Base-by-base conservation (phyloP, 2,113 vertebrate genomes). In the Odocoileus hemionus region DNA sequence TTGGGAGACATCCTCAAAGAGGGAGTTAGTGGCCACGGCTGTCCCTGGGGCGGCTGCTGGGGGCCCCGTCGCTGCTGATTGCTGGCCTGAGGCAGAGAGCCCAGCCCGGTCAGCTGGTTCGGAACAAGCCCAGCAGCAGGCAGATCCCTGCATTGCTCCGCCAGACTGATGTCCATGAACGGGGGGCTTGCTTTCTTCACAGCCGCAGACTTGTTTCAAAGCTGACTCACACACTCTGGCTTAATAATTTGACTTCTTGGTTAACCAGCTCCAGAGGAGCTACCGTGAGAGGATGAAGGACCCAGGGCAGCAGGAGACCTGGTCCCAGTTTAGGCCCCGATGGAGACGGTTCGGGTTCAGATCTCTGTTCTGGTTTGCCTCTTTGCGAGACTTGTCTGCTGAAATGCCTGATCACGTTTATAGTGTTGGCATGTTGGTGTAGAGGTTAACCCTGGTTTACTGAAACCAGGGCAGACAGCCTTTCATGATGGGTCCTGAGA, bases 161-260 rank as follows among this genome's bases (percentile, higher is more conserved):
- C 74, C 64, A 19, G 21, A 1, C 45, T 54, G 82, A 80, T 64
- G n/a, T 55, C 3, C 30, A 50, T 43, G 54, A 43, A 78, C 64
- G 23, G 55, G 50, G n/a, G 52, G 12, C 88, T 92, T 70, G 15
- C 21, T 80, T 91, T 79, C 80, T 76, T 55, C 52, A 57, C n/a
- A 85, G 78, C 76, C 30, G 0, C 33, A 26, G 91, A 90, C 82
- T 82, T 82, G 80, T 79, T 92, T 84, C 67, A 80, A 96, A 96
- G 84, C 90, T 95, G 92, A 95, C 39, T 96, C 96, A 94, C 70
- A 76, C 79, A 76, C 45, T 36, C n/a, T 61, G 52, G 95, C 96
- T 93, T 92, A 47, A 26, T 54, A 45, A 45, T 83, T 92, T 96
- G 96, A 92, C 96, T 92, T 84, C 7, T 8, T 76, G 70, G 96